Percentiles rank a stretch among this genome's conserved stretches.
Evolutionary conservation across 2,888 invertebrate genomes (phyloP).

Genomic region (Coecobrya sp.): DNA sequence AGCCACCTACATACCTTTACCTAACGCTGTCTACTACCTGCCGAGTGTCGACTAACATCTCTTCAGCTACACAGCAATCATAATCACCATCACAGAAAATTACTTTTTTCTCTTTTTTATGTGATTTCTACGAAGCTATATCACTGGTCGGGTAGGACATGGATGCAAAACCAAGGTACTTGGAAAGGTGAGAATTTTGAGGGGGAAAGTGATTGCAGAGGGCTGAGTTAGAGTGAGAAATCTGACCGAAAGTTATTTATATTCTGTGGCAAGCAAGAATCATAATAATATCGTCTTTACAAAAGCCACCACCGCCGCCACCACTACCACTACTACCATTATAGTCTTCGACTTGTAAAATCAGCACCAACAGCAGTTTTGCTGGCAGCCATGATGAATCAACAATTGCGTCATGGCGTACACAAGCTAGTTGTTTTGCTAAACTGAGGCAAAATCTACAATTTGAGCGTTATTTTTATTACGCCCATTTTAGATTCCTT

Average conservation of each 20-base stretch:
- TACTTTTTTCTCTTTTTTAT: slow-evolving; percentile 32
- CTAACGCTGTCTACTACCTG: no score
- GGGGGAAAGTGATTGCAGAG: neutral
- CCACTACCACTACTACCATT: neutral
- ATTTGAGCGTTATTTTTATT: slow-evolving; percentile 1
- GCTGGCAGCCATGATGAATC: neutral
- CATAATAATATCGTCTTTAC: neutral
- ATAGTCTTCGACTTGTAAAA: neutral
- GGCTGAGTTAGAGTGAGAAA: neutral
- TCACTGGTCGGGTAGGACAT: neutral
- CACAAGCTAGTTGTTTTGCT: neutral
- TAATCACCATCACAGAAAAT: slow-evolving; percentile 64
- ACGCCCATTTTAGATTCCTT: slow-evolving; percentile 21
- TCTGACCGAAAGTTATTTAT: slow-evolving; percentile 36
- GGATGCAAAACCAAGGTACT: neutral
- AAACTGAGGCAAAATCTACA: neutral
- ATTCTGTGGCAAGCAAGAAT: slow-evolving; percentile 16
- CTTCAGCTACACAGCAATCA: slow-evolving; percentile 13
- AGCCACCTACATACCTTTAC: neutral
- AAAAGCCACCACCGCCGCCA: slow-evolving; percentile 5
- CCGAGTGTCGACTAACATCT: no score
- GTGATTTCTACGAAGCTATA: neutral
- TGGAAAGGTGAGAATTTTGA: slow-evolving; percentile 10
- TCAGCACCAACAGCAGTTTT: neutral
- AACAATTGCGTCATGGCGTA: neutral